Evolutionary conservation across 2,797 vertebrate species (phyloP).

Genomic region (Champsocephalus gunnari): DNA sequence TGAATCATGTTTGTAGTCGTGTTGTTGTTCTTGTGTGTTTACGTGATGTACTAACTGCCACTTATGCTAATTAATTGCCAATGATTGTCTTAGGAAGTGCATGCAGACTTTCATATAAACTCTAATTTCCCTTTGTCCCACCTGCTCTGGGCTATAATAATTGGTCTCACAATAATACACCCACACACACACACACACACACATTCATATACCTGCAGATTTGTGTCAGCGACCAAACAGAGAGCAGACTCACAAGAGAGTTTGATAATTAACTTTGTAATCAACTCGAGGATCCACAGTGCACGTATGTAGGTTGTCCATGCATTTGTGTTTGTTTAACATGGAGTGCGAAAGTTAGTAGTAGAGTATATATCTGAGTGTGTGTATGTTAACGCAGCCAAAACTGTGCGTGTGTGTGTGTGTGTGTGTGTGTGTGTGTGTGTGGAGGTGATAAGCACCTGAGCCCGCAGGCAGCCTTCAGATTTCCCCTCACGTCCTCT

Average conservation of each 20-base stretch:
- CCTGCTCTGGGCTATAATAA: constrained; percentile 43
- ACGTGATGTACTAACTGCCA: constrained; percentile 34
- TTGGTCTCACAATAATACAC: constrained; percentile 18
- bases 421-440: constrained; percentile 59
- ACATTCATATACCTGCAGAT: too few species aligned
- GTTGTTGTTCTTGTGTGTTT: not conserved
- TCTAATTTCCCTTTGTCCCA: constrained; percentile 40
- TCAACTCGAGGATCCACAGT: constrained; percentile 38
- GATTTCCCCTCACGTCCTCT: constrained; percentile 80
- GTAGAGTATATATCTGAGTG: not conserved
- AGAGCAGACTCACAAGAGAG: constrained; percentile 32
- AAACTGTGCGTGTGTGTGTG: constrained; percentile 13
- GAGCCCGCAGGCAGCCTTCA: constrained; percentile 78
- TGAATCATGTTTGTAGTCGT: not conserved
- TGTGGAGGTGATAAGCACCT: constrained; percentile 79
- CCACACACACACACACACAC: too few species aligned
- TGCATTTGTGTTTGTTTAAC: constrained; percentile 4
- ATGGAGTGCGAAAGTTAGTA: constrained; percentile 40
- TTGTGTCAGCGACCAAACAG: too few species aligned
- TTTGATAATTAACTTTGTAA: constrained; percentile 75
- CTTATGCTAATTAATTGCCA: constrained; percentile 53
- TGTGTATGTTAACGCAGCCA: constrained; percentile 2
- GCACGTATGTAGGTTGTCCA: constrained; percentile 14
- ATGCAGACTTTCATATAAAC: constrained; percentile 47
- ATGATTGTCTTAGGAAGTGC: constrained; percentile 53